A percentile compares a stretch with the other conserved stretches of the same genome.
Conservation (phyloP, 2,113 vertebrate genomes). For the Rhizomys pruinosus region DNA sequence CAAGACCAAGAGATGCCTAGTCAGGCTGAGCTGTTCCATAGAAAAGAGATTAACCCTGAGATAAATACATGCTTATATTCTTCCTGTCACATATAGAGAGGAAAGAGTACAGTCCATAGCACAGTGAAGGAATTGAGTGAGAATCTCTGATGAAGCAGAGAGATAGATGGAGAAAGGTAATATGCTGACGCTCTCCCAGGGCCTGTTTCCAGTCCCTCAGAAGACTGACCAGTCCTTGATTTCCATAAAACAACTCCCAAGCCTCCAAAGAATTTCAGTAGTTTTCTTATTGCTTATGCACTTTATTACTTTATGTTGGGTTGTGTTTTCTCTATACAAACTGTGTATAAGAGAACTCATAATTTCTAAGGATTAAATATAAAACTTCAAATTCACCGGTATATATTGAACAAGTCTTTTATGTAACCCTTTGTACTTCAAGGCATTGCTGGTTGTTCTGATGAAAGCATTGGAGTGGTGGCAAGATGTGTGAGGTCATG, state of each 20-base stretch:
- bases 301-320: not conserved
- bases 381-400: not conserved
- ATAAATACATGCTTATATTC: not conserved
- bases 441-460: not conserved
- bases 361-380: not conserved
- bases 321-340: not conserved
- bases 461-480: not conserved
- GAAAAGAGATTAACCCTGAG: slow-evolving; percentile 12
- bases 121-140: not conserved
- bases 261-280: not conserved
- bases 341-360: not conserved
- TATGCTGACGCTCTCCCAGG: not conserved
- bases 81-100: not conserved
- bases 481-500: not conserved
- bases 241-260: slow-evolving; percentile 14
- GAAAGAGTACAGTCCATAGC: not conserved
- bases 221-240: not conserved
- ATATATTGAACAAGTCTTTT: not conserved
- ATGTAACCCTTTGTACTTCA: not conserved
- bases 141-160: not conserved
- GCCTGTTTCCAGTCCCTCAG: not conserved
- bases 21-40: not conserved
- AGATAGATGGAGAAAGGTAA: not conserved
- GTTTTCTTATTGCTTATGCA: not conserved
- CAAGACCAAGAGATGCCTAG: not conserved